Base-by-base conservation (phyloP, 2,113 vertebrate genomes). In the Megalops atlanticus region DNA sequence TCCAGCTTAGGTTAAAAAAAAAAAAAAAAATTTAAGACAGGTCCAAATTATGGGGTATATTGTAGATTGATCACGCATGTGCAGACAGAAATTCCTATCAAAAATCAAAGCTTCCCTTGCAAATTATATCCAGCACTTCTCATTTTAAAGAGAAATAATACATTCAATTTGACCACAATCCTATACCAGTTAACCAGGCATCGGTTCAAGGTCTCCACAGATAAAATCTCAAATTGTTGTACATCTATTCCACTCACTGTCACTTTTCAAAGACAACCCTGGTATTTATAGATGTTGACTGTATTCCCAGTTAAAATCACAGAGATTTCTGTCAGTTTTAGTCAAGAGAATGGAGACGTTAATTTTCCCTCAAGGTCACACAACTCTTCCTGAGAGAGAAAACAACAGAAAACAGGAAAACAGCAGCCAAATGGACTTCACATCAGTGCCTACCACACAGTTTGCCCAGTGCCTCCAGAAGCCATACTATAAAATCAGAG, bases 31-130 rank as follows among this genome's bases (percentile, higher is more conserved):
- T 91, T 89, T 91, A 82, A 85, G 88, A 92, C 88, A 84, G 90
- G 92, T 91, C 94, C 92, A 31, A 91, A 93, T 93, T 91, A 91
- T n/a, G n/a, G n/a, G n/a, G n/a, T n/a, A n/a, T n/a, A n/a, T n/a
- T n/a, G n/a, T n/a, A n/a, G n/a, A n/a, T 33, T 70, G n/a, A 33
- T 31, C 64, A 69, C 14, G 3, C 4, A 10, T 69, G 64, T 70
- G 31, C 16, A 35, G 68, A 70, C 16, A 49, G 8, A 49, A 16
- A n/a, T n/a, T 58, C 58, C 27, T 2, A 68, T 35, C 27, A 15
- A 33, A 70, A 70, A 36, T 6, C 27, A 35, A 14, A 11, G 7
- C 27, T 36, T 12, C 68, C 14, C 31, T n/a, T n/a, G n/a, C n/a
- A n/a, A 15, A 36, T 24, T 35, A 3, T 69, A 1, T 69, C 64